These are phyloP conservation scores for Melieria picta DNA, from an alignment of 2,888 invertebrate species.

Conservation along the genomic window DNA sequence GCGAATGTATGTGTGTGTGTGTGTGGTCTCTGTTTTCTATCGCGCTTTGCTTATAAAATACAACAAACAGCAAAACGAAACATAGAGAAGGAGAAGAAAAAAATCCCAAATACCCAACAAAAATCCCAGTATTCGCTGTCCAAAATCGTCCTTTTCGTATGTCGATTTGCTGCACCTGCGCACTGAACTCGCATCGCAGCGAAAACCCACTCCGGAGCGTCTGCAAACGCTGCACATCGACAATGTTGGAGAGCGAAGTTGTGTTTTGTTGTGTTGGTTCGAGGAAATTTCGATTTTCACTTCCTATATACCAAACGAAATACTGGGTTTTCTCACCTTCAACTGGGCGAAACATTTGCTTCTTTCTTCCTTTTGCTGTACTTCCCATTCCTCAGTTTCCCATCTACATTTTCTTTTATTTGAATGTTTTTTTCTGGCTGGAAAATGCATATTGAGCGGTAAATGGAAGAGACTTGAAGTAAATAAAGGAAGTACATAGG, in stretches of 20 bases:
- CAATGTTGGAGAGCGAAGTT: no score
- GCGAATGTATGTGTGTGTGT: background rate
- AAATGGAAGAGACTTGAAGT: no score
- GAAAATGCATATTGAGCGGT: no score
- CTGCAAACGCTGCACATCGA: slow-evolving; percentile 10
- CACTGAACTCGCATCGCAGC: background rate
- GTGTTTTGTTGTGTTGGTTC: no score
- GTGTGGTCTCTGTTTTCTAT: background rate
- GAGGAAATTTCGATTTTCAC: background rate
- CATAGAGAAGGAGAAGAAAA: background rate
- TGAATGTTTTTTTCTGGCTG: no score
- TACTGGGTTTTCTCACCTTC: slow-evolving; percentile 27
- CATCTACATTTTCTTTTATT: slow-evolving; percentile 2
- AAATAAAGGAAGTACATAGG: no score
- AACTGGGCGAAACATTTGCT: background rate
- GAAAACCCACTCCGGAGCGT: background rate
- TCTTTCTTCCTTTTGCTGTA: background rate
- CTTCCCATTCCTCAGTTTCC: background rate
- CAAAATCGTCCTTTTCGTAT: background rate
- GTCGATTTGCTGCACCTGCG: slow-evolving; percentile 35
- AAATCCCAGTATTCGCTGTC: no score
- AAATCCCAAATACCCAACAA: background rate
- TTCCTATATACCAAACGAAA: slow-evolving; percentile 27
- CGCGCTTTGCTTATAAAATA: background rate
- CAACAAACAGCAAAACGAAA: no score